Conservation (phyloP, 1,140 invertebrate species). For the Drosophila lini region DNA sequence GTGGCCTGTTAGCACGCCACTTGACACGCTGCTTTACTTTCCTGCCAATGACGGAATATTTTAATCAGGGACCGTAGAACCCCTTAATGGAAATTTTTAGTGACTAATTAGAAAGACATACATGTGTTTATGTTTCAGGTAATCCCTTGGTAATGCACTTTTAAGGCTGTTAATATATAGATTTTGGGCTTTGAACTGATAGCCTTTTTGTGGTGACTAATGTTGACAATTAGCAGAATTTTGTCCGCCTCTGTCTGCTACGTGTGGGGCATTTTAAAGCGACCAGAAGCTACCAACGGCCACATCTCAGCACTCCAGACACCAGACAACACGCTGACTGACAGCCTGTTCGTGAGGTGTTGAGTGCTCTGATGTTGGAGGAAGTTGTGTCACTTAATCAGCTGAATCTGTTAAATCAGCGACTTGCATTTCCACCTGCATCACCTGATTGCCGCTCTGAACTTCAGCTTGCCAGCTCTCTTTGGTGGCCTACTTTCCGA, state of each 20-base stretch:
- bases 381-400: constrained; percentile 15
- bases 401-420: constrained; percentile 9
- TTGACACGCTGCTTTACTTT: constrained; percentile 13
- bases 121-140: background rate
- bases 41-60: background rate
- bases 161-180: background rate
- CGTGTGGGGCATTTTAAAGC: constrained; percentile 59
- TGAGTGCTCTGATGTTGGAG: constrained; percentile 7
- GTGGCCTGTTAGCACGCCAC: constrained; percentile 8
- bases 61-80: background rate
- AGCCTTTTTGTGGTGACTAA: constrained; percentile 57
- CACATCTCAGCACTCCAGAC: constrained; percentile 25
- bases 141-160: background rate
- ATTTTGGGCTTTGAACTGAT: background rate
- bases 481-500: constrained; percentile 9
- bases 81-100: background rate
- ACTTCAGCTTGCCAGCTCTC: constrained; percentile 13
- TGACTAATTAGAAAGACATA: constrained; percentile 3
- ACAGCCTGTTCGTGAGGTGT: constrained; percentile 20
- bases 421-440: constrained; percentile 1
- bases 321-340: constrained; percentile 24
- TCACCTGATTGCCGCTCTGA: constrained; percentile 19
- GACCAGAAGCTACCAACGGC: constrained; percentile 26
- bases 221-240: constrained; percentile 70
- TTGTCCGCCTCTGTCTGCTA: constrained; percentile 50